These are phyloP conservation scores for Periphyllus acericola DNA, from an alignment of 2,888 invertebrate species.

Conservation along the genomic window DNA sequence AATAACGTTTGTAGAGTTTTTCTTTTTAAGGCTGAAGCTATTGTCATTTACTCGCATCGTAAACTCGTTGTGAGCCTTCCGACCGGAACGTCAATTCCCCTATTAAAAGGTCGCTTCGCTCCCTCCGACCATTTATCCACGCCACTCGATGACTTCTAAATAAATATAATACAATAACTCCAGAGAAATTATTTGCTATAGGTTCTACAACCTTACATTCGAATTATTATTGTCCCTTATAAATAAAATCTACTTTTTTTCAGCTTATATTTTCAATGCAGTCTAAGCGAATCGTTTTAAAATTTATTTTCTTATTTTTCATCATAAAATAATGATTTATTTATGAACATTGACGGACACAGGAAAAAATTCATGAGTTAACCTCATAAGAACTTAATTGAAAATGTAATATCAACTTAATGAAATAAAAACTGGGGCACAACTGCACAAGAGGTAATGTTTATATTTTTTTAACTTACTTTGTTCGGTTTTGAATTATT, in stretches of 20 bases:
- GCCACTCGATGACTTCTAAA: constrained; percentile 58
- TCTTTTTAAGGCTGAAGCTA: constrained; percentile 34
- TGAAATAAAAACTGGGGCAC: neutral
- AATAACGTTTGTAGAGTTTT: constrained; percentile 20
- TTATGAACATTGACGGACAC: neutral
- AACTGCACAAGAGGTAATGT: neutral
- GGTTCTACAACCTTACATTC: neutral
- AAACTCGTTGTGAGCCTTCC: constrained; percentile 29
- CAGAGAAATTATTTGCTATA: constrained; percentile 24
- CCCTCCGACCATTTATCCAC: constrained; percentile 53
- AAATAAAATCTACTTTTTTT: constrained; percentile 17
- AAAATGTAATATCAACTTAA: neutral
- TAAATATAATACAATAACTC: constrained; percentile 52
- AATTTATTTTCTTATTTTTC: neutral
- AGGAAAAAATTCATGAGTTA: neutral
- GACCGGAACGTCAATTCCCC: constrained; percentile 53
- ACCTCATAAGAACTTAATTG: neutral
- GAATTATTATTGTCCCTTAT: constrained; percentile 5
- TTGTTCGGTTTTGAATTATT: constrained; percentile 56
- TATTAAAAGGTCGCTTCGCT: constrained; percentile 49
- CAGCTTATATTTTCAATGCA: neutral
- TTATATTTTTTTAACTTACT: constrained; percentile 29
- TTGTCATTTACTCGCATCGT: constrained; percentile 52
- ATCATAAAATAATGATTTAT: neutral
- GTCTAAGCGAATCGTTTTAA: neutral